Percentiles rank a stretch among this genome's conserved stretches.
phyloP scores from a whole-genome alignment of 1,140 invertebrate genomes.

The Zophobas morio region DNA sequence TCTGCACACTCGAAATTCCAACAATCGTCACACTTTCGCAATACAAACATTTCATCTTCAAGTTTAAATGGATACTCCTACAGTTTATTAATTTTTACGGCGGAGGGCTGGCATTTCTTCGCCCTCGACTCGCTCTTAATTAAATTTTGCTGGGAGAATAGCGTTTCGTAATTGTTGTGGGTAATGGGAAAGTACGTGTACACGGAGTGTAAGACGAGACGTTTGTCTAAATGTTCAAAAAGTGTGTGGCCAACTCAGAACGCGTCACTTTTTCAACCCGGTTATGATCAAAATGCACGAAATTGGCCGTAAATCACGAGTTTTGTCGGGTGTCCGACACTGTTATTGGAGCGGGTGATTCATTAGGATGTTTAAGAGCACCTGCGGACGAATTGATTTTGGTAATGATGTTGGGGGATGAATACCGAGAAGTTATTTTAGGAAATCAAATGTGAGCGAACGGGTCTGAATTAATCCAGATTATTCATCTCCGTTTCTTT shows the following conservation, averaged over 20 bases:
- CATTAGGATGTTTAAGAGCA: background rate
- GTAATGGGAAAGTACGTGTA: background rate
- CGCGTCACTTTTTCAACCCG: too few relatives aligned
- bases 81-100: slow-evolving; percentile 1
- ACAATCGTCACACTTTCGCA: background rate
- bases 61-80: background rate
- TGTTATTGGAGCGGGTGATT: background rate
- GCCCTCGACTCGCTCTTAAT: background rate
- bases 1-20: background rate
- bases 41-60: background rate
- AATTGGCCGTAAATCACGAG: background rate
- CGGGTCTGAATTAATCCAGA: background rate
- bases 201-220: background rate
- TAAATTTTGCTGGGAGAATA: background rate
- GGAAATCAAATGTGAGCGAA: background rate
- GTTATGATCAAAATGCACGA: background rate
- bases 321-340: background rate
- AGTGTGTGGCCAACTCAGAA: too few relatives aligned
- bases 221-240: background rate
- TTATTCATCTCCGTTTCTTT: background rate
- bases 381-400: background rate
- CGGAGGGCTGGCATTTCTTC: too few relatives aligned
- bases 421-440: background rate
- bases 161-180: background rate
- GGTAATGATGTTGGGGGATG: background rate